Percentiles rank a stretch among this genome's conserved stretches.
These are phyloP conservation scores for Gorsachius magnificus DNA, from an alignment of 2,797 vertebrate species.

Conservation along the genomic window DNA sequence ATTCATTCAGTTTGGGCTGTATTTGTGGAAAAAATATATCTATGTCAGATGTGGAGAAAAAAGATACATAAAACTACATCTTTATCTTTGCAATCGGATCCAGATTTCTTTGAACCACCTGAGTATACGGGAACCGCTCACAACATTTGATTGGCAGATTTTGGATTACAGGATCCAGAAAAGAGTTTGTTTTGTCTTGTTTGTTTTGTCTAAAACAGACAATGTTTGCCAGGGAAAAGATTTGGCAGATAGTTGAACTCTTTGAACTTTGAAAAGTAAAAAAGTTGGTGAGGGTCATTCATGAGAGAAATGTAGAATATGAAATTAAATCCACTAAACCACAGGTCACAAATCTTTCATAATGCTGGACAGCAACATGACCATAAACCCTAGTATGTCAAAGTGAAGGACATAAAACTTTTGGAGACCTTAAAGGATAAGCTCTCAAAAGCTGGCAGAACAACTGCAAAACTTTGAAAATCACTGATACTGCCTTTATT, in stretches of 20 bases:
- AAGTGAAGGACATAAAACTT: background rate
- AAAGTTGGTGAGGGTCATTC: background rate
- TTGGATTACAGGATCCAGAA: background rate
- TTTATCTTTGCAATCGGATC: background rate
- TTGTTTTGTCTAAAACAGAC: background rate
- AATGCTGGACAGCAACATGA: background rate
- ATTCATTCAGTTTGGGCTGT: background rate
- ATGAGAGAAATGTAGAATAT: background rate
- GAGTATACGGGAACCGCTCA: rapidly evolving
- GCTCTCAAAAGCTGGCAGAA: background rate
- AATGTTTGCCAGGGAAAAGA: background rate
- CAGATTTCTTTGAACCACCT: background rate
- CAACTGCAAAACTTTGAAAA: background rate
- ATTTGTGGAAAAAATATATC: background rate
- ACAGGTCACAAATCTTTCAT: background rate
- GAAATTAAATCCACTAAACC: background rate
- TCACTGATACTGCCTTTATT: background rate
- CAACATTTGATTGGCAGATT: background rate
- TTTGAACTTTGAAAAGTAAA: background rate
- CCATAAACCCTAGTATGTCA: background rate
- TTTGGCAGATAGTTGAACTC: background rate
- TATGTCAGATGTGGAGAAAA: background rate
- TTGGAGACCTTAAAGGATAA: background rate
- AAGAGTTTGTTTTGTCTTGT: background rate
- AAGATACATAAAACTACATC: background rate